A percentile compares a stretch with the other conserved stretches of the same genome.
Conservation (phyloP, 2,797 vertebrate species). For the Botia almorhae region DNA sequence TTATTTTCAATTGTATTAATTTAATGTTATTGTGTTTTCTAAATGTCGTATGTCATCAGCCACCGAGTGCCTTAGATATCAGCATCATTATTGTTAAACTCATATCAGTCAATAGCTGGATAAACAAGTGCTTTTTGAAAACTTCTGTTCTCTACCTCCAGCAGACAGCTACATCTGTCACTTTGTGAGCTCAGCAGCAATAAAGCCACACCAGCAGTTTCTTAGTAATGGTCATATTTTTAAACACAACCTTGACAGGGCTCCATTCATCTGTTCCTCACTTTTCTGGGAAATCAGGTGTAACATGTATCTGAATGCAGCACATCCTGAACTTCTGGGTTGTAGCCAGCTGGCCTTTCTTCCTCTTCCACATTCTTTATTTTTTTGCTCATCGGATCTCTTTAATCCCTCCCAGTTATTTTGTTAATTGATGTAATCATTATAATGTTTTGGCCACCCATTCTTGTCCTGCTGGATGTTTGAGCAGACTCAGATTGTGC, state of each 20-base stretch:
- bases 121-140: conserved; percentile 50
- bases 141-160: conserved; percentile 67
- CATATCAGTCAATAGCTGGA: neutral
- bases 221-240: conserved; percentile 16
- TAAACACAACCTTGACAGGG: conserved; percentile 27
- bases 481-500: conserved; percentile 60
- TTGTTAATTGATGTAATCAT: conserved; percentile 15
- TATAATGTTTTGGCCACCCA: neutral
- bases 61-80: conserved; percentile 18
- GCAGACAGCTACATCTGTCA: conserved; percentile 7
- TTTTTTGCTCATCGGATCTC: neutral
- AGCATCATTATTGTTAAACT: neutral
- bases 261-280: neutral
- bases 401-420: neutral
- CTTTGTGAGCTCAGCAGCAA: conserved; percentile 28
- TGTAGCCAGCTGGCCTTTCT: neutral
- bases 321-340: neutral
- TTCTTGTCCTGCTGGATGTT: conserved; percentile 53
- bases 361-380: conserved; percentile 25
- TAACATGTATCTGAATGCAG: conserved; percentile 3
- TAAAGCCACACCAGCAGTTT: neutral
- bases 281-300: conserved; percentile 24
- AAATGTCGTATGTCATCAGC: neutral
- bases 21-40: neutral
- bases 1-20: neutral